These are phyloP conservation scores for Protonemura montana DNA, from an alignment of 2,888 invertebrate genomes.

Conservation along the genomic window DNA sequence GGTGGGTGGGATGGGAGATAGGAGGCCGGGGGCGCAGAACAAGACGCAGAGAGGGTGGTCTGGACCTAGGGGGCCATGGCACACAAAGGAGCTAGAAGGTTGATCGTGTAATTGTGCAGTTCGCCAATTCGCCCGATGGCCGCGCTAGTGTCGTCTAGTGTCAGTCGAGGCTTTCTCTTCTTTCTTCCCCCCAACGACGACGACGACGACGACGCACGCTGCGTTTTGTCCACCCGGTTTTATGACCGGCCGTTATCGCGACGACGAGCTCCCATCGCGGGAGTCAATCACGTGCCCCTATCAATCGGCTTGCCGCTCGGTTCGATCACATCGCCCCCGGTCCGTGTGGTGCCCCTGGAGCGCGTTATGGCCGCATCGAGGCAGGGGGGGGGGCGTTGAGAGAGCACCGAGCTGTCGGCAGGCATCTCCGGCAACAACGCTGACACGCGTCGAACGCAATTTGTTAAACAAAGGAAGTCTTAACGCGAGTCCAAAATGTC, in stretches of 20 bases:
- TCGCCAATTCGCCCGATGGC: not conserved
- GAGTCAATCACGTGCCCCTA: not conserved
- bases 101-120: not conserved
- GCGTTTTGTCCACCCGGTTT: not conserved
- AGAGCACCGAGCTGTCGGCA: not conserved
- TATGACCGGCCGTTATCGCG: not conserved
- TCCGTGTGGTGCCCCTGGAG: not conserved
- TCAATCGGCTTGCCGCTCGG: not conserved
- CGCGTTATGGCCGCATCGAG: not conserved
- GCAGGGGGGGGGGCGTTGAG: not conserved
- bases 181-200: too few species aligned
- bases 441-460: not conserved
- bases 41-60: not conserved
- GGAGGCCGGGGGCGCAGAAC: not conserved
- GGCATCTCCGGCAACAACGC: not conserved
- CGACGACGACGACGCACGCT: not conserved
- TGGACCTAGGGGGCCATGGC: not conserved
- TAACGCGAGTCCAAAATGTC: not conserved
- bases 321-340: not conserved
- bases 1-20: not conserved
- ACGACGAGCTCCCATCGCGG: too few species aligned
- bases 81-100: not conserved
- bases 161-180: too few species aligned
- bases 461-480: not conserved
- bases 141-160: too few species aligned